Percentiles rank a stretch among this genome's conserved stretches.
These are phyloP conservation scores for Leucozona laternaria DNA, from an alignment of 2,888 invertebrate genomes.

Conservation along the genomic window DNA sequence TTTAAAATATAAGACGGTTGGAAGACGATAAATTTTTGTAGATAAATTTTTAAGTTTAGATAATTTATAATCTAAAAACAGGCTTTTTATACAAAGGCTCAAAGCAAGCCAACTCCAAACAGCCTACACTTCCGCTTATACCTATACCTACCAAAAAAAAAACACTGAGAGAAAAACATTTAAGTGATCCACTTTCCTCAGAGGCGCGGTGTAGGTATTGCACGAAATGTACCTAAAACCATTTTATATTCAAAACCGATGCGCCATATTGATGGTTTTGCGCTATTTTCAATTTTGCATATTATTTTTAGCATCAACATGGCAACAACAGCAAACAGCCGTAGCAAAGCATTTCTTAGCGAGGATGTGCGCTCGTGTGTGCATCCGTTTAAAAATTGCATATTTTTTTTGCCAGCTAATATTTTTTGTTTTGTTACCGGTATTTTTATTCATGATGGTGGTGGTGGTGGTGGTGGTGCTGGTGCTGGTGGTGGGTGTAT, in stretches of 20 bases:
- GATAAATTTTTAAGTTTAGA: too few relatives aligned
- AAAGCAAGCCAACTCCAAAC: neutral
- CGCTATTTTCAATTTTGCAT: slow-evolving; percentile 51
- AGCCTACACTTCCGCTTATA: neutral
- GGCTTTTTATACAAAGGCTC: neutral
- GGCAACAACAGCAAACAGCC: slow-evolving; percentile 1
- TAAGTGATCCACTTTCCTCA: slow-evolving; percentile 18
- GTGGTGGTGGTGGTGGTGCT: neutral
- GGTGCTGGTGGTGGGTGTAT: too few relatives aligned
- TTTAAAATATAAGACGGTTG: too few relatives aligned
- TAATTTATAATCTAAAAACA: neutral
- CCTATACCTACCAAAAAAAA: neutral
- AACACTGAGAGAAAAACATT: neutral
- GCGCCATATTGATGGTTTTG: slow-evolving; percentile 68
- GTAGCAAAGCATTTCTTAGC: slow-evolving; percentile 52
- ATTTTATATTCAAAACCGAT: slow-evolving; percentile 70
- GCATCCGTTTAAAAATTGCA: slow-evolving; percentile 69
- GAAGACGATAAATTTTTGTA: too few relatives aligned
- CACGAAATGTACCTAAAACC: neutral
- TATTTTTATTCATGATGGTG: slow-evolving; percentile 35
- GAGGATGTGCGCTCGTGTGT: slow-evolving; percentile 61
- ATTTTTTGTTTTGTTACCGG: slow-evolving; percentile 43
- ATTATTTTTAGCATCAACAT: slow-evolving; percentile 24
- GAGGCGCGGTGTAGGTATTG: neutral
- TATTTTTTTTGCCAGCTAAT: slow-evolving; percentile 60